A percentile compares a stretch with the other conserved stretches of the same genome.
phyloP scores from a whole-genome alignment of 1,140 invertebrate genomes.

The Neotoxoptera formosana region DNA sequence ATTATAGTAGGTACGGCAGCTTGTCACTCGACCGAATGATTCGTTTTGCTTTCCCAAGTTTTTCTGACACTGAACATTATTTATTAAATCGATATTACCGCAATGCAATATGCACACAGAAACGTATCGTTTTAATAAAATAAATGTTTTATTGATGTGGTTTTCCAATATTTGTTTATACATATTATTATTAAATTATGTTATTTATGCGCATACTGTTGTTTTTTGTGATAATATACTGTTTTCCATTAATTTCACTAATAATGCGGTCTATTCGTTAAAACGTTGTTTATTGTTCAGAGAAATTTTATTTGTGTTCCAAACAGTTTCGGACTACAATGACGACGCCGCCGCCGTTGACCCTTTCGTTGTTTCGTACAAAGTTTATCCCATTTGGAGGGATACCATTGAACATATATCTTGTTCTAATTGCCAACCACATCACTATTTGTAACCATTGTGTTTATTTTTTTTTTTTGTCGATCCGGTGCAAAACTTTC shows the following conservation, averaged over 20 bases:
- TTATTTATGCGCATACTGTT: neutral
- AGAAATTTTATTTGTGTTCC: slow-evolving; percentile 17
- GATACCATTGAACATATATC: neutral
- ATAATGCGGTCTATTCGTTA: slow-evolving; percentile 20
- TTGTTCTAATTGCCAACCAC: slow-evolving; percentile 23
- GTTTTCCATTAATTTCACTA: slow-evolving; percentile 19
- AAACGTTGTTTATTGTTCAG: neutral
- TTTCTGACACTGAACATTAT: no score
- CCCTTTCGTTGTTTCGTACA: neutral
- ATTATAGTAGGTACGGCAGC: no score
- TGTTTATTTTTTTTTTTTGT: neutral
- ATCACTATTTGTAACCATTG: neutral
- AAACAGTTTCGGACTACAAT: neutral
- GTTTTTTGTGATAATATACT: slow-evolving; percentile 4
- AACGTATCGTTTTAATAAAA: neutral
- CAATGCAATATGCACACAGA: neutral
- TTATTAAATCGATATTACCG: neutral
- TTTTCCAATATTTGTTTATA: neutral
- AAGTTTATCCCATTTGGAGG: neutral
- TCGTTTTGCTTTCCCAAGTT: no score
- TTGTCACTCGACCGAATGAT: no score
- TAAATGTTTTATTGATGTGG: neutral
- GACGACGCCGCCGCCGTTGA: neutral
- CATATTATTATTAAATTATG: neutral
- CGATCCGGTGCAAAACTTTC: neutral